A percentile compares a stretch with the other conserved stretches of the same genome.
Evolutionary conservation across 2,113 vertebrate genomes (phyloP).

Genomic region (Thunnus maccoyii): DNA sequence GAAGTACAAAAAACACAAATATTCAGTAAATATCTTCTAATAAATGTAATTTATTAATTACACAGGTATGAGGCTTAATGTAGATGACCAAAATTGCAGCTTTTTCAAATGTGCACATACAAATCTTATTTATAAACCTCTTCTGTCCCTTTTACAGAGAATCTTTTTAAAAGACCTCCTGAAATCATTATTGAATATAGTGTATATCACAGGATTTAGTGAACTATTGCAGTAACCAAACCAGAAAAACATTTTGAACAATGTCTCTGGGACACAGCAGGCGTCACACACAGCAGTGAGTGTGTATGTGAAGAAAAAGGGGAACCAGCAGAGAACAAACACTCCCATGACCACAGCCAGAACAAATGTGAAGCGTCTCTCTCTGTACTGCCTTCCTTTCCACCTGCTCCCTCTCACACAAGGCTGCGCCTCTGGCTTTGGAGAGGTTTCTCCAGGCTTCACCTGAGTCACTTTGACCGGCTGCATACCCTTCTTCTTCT

Average conservation of each 20-base stretch:
- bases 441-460: constrained; percentile 85
- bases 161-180: constrained; percentile 95
- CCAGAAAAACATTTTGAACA: constrained; percentile 98
- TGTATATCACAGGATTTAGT: constrained; percentile 94
- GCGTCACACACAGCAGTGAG: constrained; percentile 87
- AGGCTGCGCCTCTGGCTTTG: constrained; percentile 79
- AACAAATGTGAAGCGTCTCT: constrained; percentile 90
- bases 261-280: constrained; percentile 86
- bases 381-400: constrained; percentile 91
- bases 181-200: constrained; percentile 95
- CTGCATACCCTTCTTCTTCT: constrained; percentile 68
- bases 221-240: constrained; percentile 93
- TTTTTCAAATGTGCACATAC: neutral
- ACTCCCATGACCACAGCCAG: constrained; percentile 93
- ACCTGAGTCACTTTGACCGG: constrained; percentile 85
- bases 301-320: constrained; percentile 96
- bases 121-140: constrained; percentile 31
- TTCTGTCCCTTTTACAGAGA: constrained; percentile 83
- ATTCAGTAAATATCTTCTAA: constrained; percentile 20
- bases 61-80: neutral
- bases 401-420: constrained; percentile 85
- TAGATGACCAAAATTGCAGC: neutral
- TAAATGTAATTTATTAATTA: constrained; percentile 17
- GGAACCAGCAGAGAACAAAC: constrained; percentile 97
- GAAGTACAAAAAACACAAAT: constrained; percentile 21